Evolutionary conservation across 2,888 invertebrate species (phyloP), one percentile per base, ranked within the genome.

Genomic region (Spisula subtruncata): DNA sequence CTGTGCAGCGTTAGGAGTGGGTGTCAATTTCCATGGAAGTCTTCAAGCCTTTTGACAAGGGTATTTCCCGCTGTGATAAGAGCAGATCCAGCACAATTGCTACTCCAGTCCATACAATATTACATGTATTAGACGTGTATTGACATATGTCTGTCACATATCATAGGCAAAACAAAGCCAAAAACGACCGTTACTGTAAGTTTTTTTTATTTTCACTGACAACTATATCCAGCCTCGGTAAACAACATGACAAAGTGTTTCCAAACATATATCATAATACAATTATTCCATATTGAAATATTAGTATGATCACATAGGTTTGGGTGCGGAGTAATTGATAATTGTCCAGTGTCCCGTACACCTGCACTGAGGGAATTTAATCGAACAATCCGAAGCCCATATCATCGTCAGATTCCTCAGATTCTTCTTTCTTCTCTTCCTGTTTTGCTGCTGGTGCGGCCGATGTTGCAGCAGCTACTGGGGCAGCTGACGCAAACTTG

Each of bases 401-500:
- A 94, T 97, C 97, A 90, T 97, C 90, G 66, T 91, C 90, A 16
- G 90, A 90, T 60, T 90, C 90, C 71, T 91, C 90, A 14, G 85
- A 83, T 54, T 91, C 90, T 81, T 94, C 94, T 85, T 95, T 95
- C 83, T 94, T 98, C 97, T 98, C 98, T 97, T 98, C 98, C 97
- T 98, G 98, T 96, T 98, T 98, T 96, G 90, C 92, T 18, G 88
- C 89, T 75, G 97, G 98, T 12, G 98, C 98, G 41, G 98, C 97
- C 0, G 98, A 98, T 6, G 98, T 98, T 56, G 98, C 97, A 29
- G 96, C 97, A 80, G 98, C 97, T 1, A 94, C 98, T 80, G 98
- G 97, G 79, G 98, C 97, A 56, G 97, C 96, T 83, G 97, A 98
- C 84, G 98, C 98, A 96, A 99, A 99, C 97, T 99, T 99, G 97